phyloP scores from a whole-genome alignment of 2,888 invertebrate genomes.

The Acanthacorydalis orientalis region DNA sequence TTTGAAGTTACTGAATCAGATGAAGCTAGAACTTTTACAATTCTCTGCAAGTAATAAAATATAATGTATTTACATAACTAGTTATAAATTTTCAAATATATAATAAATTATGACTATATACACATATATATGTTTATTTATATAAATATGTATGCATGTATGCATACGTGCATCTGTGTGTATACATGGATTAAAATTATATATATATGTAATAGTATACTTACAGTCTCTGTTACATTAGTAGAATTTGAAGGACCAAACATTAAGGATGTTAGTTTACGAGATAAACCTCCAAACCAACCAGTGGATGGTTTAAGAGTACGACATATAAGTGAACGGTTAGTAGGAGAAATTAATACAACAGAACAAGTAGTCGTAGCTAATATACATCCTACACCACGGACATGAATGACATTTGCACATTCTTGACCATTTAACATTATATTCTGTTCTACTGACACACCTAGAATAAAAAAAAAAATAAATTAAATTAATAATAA shows the following conservation, averaged over 20 bases:
- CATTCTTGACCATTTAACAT: conserved; percentile 83
- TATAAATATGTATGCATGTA: too few relatives aligned
- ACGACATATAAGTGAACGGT: conserved; percentile 48
- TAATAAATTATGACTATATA: neutral
- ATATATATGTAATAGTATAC: conserved; percentile 12
- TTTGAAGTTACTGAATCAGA: conserved; percentile 26
- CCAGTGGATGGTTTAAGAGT: conserved; percentile 58
- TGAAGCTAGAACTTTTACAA: conserved; percentile 48
- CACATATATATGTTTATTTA: too few relatives aligned
- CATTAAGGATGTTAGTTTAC: conserved; percentile 61
- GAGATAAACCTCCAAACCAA: conserved; percentile 76
- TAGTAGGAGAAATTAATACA: conserved; percentile 46
- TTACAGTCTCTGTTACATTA: conserved; percentile 44
- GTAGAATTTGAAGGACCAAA: conserved; percentile 54
- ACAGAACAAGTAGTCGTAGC: conserved; percentile 86
- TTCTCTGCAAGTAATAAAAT: conserved; percentile 22
- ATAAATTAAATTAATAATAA: neutral
- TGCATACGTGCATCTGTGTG: neutral
- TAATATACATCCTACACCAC: conserved; percentile 60
- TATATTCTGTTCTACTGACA: conserved; percentile 66
- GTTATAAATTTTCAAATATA: neutral
- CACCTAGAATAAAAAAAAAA: conserved; percentile 25
- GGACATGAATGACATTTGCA: conserved; percentile 49
- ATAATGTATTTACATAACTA: conserved; percentile 1
- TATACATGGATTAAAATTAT: conserved; percentile 14